Conservation (phyloP, 2,797 vertebrate species). For the Kryptopterus vitreolus region DNA sequence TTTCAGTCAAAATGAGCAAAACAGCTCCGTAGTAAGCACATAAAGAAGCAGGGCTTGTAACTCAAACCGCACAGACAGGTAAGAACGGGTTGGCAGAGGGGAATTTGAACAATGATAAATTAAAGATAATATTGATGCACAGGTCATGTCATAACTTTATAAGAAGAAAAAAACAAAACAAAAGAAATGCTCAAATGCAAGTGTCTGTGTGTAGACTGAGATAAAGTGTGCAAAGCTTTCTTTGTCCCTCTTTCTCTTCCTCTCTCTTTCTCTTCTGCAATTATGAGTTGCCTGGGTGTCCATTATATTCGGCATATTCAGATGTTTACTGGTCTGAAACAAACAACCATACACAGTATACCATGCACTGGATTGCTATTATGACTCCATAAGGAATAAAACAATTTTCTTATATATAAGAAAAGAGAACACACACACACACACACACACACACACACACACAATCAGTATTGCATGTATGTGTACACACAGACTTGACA, state of each 20-base stretch:
- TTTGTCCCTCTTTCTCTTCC: neutral
- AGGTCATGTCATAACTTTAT: neutral
- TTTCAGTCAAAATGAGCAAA: slow-evolving; percentile 25
- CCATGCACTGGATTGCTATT: no score
- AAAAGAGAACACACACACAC: no score
- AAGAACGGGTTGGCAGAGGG: neutral
- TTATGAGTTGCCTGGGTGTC: slow-evolving; percentile 62
- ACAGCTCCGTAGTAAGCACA: neutral
- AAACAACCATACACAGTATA: no score
- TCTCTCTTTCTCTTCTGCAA: slow-evolving; percentile 43
- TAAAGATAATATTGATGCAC: neutral
- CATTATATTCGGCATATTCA: neutral
- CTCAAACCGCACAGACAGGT: slow-evolving; percentile 38
- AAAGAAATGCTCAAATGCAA: neutral
- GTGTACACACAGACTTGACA: no score
- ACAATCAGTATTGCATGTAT: no score
- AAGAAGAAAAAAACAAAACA: neutral
- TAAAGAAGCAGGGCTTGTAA: neutral
- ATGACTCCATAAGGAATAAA: no score
- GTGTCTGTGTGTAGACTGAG: slow-evolving; percentile 27
- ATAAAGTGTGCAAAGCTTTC: slow-evolving; percentile 37
- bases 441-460: no score
- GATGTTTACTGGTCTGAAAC: no score
- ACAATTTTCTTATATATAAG: no score
- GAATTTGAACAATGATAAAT: neutral